Percentiles rank a stretch among this genome's conserved stretches.
Evolutionary conservation across 2,797 vertebrate species (phyloP).

Genomic region (Pseudopleuronectes americanus): DNA sequence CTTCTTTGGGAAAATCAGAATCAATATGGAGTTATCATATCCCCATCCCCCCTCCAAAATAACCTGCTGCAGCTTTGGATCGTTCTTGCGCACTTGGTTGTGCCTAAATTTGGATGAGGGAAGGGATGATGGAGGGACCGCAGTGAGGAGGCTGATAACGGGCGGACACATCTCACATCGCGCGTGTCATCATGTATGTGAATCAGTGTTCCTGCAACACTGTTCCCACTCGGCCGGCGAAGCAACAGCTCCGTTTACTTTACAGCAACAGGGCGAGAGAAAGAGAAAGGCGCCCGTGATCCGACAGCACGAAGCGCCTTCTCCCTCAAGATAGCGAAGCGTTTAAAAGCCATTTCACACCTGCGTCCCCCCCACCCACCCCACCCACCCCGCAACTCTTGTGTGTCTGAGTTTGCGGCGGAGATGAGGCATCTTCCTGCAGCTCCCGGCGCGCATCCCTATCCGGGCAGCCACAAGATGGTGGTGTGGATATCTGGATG

Average conservation of each 20-base stretch:
- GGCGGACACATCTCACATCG: not conserved
- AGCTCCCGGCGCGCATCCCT: constrained; percentile 35
- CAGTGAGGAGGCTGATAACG: not conserved
- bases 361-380: not conserved
- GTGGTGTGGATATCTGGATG: constrained; percentile 85
- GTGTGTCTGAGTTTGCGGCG: constrained; percentile 27
- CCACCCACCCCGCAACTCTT: constrained; percentile 2
- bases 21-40: too few relatives aligned
- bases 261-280: constrained; percentile 14
- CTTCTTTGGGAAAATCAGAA: not conserved
- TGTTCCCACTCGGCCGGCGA: constrained; percentile 2
- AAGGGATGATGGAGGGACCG: not conserved
- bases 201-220: not conserved
- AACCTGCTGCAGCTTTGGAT: not conserved
- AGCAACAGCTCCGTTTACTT: constrained; percentile 55
- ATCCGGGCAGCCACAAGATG: constrained; percentile 87
- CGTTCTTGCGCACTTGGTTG: constrained; percentile 37
- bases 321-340: not conserved
- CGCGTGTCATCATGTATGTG: not conserved
- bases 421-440: constrained; percentile 17
- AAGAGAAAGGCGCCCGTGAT: not conserved
- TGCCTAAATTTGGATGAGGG: not conserved
- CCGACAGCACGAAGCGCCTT: not conserved
- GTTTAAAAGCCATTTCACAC: constrained; percentile 36
- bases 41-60: too few relatives aligned